phyloP scores from a whole-genome alignment of 2,113 vertebrate species.

The Cinclus mexicanus region DNA sequence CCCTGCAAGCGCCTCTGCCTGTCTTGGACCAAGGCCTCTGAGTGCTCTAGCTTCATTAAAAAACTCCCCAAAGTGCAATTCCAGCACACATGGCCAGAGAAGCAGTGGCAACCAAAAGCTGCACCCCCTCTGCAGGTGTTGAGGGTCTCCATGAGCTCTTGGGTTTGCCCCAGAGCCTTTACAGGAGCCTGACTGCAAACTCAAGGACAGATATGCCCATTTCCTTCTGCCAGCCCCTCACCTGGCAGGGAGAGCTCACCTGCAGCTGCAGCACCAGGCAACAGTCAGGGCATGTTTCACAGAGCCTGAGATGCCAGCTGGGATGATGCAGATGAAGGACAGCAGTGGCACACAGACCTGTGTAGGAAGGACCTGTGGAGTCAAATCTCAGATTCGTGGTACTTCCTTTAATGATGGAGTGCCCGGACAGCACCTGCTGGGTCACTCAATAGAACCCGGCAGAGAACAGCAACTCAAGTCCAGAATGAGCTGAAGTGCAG shows the following conservation, averaged over 20 bases:
- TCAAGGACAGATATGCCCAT: rapidly evolving
- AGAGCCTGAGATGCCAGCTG: background rate
- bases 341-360: background rate
- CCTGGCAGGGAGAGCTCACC: background rate
- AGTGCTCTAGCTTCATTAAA: background rate
- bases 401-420: background rate
- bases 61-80: background rate
- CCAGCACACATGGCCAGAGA: rapidly evolving
- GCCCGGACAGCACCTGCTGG: background rate
- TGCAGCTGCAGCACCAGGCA: background rate
- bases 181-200: background rate
- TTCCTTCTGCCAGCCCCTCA: background rate
- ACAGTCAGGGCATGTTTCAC: rapidly evolving
- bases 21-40: rapidly evolving
- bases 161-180: background rate
- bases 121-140: rapidly evolving
- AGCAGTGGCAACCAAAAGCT: no score
- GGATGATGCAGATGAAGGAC: background rate
- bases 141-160: background rate
- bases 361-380: background rate
- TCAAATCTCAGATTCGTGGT: background rate
- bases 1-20: background rate
- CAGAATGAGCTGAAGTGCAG: background rate
- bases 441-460: background rate
- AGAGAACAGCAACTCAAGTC: background rate